phyloP scores from a whole-genome alignment of 2,888 invertebrate genomes.

The Lampropteryx suffumata region DNA sequence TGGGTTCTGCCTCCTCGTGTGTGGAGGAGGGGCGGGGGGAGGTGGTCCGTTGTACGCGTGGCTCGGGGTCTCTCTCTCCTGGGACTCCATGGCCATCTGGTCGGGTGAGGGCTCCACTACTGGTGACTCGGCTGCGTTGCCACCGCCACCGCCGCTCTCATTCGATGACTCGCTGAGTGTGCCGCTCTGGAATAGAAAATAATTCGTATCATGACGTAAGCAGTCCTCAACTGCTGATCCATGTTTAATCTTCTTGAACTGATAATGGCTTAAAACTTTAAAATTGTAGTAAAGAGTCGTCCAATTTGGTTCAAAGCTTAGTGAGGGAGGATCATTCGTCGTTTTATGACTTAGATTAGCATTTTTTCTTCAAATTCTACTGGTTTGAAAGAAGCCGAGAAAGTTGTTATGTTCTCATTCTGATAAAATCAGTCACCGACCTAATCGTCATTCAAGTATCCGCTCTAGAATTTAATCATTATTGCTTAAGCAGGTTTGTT shows the following conservation, averaged over 20 bases:
- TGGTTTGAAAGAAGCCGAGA: constrained; percentile 52
- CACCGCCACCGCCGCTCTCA: constrained; percentile 82
- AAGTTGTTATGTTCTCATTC: constrained; percentile 53
- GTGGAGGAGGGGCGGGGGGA: constrained; percentile 84
- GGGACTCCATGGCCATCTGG: constrained; percentile 88
- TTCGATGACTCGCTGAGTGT: constrained; percentile 70
- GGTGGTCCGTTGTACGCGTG: constrained; percentile 80
- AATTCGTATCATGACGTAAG: too few relatives aligned
- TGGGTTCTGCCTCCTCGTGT: constrained; percentile 89
- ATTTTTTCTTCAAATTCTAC: constrained; percentile 11
- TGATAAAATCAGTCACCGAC: constrained; percentile 19
- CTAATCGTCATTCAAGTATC: constrained; percentile 24
- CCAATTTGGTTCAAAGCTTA: too few relatives aligned
- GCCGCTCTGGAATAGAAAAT: constrained; percentile 57
- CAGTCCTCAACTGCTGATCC: too few relatives aligned
- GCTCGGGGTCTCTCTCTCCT: constrained; percentile 83
- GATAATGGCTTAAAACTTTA: too few relatives aligned
- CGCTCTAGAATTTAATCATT: constrained; percentile 20
- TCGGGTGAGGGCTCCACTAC: constrained; percentile 83
- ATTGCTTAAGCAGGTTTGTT: constrained; percentile 16
- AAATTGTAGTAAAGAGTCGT: too few relatives aligned
- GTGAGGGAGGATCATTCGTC: background rate
- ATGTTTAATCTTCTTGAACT: too few relatives aligned
- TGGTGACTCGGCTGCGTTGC: constrained; percentile 74
- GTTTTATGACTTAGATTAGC: background rate